Conservation (phyloP, 2,113 vertebrate genomes). For the Gracilinanus agilis region DNA sequence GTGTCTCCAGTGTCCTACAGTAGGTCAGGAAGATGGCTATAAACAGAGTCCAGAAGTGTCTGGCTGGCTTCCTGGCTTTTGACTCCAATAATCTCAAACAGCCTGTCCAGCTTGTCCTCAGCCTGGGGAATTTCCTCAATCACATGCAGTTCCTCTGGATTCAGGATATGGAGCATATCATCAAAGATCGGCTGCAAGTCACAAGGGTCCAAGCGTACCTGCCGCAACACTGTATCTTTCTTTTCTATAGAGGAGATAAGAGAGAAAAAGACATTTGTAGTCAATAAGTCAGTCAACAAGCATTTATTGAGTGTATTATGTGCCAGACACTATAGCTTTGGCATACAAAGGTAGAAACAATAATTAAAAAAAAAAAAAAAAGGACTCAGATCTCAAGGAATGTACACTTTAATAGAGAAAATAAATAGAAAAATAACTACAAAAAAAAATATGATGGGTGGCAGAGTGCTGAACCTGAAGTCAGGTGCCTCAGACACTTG, state of each 20-base stretch:
- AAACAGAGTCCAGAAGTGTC: slow-evolving; percentile 97
- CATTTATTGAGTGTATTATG: neutral
- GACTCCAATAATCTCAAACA: slow-evolving; percentile 97
- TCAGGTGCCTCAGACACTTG: neutral
- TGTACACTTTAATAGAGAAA: neutral
- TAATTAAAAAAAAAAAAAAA: neutral
- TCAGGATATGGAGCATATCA: slow-evolving; percentile 98
- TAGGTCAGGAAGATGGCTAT: slow-evolving; percentile 96
- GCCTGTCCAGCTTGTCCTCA: slow-evolving; percentile 95
- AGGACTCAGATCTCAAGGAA: neutral
- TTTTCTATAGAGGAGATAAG: slow-evolving; percentile 88
- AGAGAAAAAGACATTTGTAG: neutral
- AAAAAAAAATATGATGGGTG: neutral
- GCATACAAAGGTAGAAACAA: neutral
- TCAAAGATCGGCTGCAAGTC: slow-evolving; percentile 99
- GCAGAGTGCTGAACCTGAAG: neutral
- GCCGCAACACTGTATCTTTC: slow-evolving; percentile 97
- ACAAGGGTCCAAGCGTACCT: slow-evolving; percentile 97
- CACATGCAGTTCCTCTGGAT: slow-evolving; percentile 93
- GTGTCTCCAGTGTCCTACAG: slow-evolving; percentile 83
- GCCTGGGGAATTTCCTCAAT: slow-evolving; percentile 95
- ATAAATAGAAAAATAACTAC: neutral
- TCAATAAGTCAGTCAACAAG: neutral
- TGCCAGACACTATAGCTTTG: neutral
- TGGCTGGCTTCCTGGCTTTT: slow-evolving; percentile 99